Evolutionary conservation across 2,113 vertebrate genomes (phyloP), one percentile per base, ranked within the genome.

Genomic region (Lasiurus cinereus): DNA sequence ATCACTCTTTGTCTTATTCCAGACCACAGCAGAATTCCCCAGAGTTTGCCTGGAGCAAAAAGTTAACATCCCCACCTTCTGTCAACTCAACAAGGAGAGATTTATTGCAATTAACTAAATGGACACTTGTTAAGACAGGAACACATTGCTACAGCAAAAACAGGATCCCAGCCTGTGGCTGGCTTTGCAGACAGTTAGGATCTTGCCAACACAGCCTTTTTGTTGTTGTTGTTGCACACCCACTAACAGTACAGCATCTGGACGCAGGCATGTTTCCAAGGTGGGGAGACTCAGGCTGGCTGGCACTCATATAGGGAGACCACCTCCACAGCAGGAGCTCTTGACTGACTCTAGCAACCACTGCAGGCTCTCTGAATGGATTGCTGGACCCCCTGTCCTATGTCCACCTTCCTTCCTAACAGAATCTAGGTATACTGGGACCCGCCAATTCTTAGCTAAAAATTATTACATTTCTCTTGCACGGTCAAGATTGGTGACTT

Each of bases 11-110:
- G 70, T 90, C 69, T 72, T 85, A 27, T 29, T 92, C 84, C 36
- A 29, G 19, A 21, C 70, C 59, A n/a, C 84, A 83, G 56, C 88
- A 84, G 76, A 46, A 46, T 80, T 86, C 83, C 27, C 64, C 33
- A 27, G 70, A 33, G 39, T 66, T 88, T 87, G 77, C 74, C 87
- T 78, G 56, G 62, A 92, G 69, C 85, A 90, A 76, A 92, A 87
- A 80, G 66, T 83, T 83, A 76, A 56, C 62, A 93, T 92, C 39
- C 69, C 54, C 91, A 73, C 11, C 64, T 82, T 76, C 54, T 83
- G 69, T 78, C 89, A 88, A 76, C 50, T 89, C 70, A 87, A 83
- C 56, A 85, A 73, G 86, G 46, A 74, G 36, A 82, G 73, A 94
- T 72, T 78, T 39, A 74, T 50, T 64, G 46, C 86, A 67, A 62